phyloP scores from a whole-genome alignment of 2,113 vertebrate species.

The Pangasianodon hypophthalmus region DNA sequence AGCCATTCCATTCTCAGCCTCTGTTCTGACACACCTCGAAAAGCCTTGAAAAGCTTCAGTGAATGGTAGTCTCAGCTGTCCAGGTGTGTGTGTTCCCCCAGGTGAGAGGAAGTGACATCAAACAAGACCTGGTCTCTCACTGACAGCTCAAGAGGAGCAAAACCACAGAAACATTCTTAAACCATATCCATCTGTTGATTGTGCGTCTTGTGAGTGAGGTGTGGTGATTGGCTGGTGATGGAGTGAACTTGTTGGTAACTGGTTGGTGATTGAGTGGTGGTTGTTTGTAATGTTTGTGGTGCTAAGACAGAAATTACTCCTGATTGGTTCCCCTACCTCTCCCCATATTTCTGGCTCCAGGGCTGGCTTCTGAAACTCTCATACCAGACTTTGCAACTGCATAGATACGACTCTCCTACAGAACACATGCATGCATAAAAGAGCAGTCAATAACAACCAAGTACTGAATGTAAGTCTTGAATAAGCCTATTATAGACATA shows the following conservation, averaged over 20 bases:
- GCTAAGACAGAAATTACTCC: constrained; percentile 5
- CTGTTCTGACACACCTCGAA: constrained; percentile 42
- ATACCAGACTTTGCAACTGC: constrained; percentile 87
- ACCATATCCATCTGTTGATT: constrained; percentile 27
- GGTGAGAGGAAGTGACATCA: constrained; percentile 72
- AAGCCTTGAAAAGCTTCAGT: constrained; percentile 50
- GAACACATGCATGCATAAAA: constrained; percentile 33
- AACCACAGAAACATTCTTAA: constrained; percentile 7
- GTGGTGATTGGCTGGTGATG: constrained; percentile 13
- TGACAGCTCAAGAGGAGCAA: constrained; percentile 60
- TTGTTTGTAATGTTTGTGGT: neutral
- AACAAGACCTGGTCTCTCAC: constrained; percentile 55
- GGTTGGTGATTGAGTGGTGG: constrained; percentile 20
- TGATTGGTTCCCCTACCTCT: constrained; percentile 66
- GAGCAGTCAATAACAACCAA: neutral
- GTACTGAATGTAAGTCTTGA: neutral
- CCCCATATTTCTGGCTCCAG: constrained; percentile 67
- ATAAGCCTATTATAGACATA: neutral
- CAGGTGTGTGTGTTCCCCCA: constrained; percentile 67
- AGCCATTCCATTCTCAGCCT: constrained; percentile 45
- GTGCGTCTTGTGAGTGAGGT: neutral
- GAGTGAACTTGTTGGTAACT: constrained; percentile 5
- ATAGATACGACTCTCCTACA: constrained; percentile 88
- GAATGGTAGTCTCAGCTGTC: constrained; percentile 64
- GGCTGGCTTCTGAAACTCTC: constrained; percentile 80